Evolutionary conservation across 2,888 invertebrate species (phyloP).

Genomic region (Coleophora flavipennella): DNA sequence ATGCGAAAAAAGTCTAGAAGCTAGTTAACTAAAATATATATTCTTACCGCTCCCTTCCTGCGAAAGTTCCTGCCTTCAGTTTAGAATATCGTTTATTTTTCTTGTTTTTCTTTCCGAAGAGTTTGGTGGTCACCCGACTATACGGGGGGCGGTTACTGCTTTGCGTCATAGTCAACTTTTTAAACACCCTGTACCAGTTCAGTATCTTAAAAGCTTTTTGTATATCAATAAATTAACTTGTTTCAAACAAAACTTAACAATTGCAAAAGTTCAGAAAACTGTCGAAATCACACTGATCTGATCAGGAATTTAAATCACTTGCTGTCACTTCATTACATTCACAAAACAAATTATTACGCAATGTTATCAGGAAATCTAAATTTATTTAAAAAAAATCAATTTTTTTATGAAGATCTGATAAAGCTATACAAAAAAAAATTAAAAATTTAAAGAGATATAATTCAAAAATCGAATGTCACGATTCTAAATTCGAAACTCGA

Average conservation of each 20-base stretch:
- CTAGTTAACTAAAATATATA: no score
- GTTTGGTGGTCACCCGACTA: conserved; percentile 45
- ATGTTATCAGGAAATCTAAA: no score
- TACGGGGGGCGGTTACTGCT: conserved; percentile 44
- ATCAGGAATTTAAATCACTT: no score
- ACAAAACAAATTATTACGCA: no score
- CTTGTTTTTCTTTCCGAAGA: conserved; percentile 60
- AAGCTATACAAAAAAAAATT: no score
- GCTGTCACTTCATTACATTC: no score
- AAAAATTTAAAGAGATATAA: no score
- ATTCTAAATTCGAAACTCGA: conserved; percentile 20
- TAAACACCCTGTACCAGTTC: conserved; percentile 8
- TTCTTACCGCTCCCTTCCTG: conserved; percentile 53
- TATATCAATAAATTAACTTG: neutral
- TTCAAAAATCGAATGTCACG: conserved; percentile 9
- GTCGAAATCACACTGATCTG: no score
- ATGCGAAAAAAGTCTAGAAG: no score
- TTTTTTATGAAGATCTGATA: no score
- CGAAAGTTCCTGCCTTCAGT: conserved; percentile 48
- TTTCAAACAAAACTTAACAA: no score
- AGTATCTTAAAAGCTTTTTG: neutral
- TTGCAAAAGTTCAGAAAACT: neutral
- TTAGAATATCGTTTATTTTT: conserved; percentile 47
- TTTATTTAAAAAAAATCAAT: neutral
- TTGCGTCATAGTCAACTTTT: conserved; percentile 37